Conservation (phyloP, 1,140 invertebrate species). For the Hycleus cichorii region DNA sequence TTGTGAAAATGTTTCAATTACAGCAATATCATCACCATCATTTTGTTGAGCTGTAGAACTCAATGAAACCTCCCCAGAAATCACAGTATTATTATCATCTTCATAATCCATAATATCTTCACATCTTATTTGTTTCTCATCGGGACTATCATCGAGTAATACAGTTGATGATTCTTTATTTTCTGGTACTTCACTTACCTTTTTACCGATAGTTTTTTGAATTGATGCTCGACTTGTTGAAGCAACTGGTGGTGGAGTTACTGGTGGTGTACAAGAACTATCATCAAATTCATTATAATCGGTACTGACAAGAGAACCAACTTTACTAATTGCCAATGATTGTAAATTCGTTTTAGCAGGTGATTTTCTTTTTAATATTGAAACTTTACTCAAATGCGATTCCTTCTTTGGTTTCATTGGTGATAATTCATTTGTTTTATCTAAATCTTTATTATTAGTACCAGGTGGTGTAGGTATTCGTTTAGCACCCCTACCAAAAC, state of each 20-base stretch:
- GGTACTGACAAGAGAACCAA: constrained; percentile 50
- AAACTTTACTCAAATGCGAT: constrained; percentile 49
- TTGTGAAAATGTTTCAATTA: constrained; percentile 51
- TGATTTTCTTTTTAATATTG: constrained; percentile 48
- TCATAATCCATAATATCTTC: constrained; percentile 53
- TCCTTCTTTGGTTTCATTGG: constrained; percentile 38
- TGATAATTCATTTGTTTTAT: constrained; percentile 6
- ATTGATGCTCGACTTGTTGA: constrained; percentile 25
- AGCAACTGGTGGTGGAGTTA: constrained; percentile 45
- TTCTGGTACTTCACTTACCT: constrained; percentile 19
- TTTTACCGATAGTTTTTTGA: constrained; percentile 29
- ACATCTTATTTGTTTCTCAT: constrained; percentile 34
- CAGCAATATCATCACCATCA: constrained; percentile 51
- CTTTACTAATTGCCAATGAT: constrained; percentile 46
- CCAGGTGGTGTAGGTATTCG: constrained; percentile 30
- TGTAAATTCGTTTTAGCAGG: constrained; percentile 46
- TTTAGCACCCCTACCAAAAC: constrained; percentile 37
- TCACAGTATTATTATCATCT: constrained; percentile 51
- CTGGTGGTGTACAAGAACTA: constrained; percentile 50
- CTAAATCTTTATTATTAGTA: constrained; percentile 4
- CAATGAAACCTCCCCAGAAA: constrained; percentile 52
- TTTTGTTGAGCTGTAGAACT: constrained; percentile 49
- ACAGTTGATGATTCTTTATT: constrained; percentile 29
- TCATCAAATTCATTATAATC: constrained; percentile 61
- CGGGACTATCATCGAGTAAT: constrained; percentile 36